Base-by-base conservation (phyloP, 2,888 invertebrate genomes). In the Sphaerophoria rueppellii region DNA sequence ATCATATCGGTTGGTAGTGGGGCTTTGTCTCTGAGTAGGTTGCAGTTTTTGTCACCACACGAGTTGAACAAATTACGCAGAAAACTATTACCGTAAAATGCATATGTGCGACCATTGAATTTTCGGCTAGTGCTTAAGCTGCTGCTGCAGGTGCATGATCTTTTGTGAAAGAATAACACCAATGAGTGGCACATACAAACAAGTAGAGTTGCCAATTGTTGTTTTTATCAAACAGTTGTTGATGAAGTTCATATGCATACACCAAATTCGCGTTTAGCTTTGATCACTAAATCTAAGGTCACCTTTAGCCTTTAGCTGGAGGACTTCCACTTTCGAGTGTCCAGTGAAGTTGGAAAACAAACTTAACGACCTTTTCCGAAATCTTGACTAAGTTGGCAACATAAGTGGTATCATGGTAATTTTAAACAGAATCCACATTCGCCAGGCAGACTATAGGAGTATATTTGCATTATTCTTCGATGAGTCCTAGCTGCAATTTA, bases 31-130 rank as follows among this genome's bases (percentile, higher is more conserved):
- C 1, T 4, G 48, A 24, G 67, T 48, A 16, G 32, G 60, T 54
- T 6, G 52, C 54, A 57, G 63, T 78, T 73, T 70, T 77, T 69
- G 58, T 69, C 61, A 57, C 63, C 52, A 67, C 46, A 60, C 60
- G 67, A 67, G 67, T 87, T 88, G 88, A 90, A 89, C 90, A 91
- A 90, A 91, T 91, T 91, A 90, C 89, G 90, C 90, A 89, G 90
- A 90, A 90, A 91, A 91, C 90, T 91, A 91, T 91, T 91, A 90
- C 90, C 90, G 89, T 91, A 90, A 90, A 90, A 86, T 90, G 89
- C 91, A 91, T 91, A 90, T 91, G 91, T 87, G 89, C 24, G 24
- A 89, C 87, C 88, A 74, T 86, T 88, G 88, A 72, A 75, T 83
- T 83, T 79, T 67, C 24, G 72, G 71, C 55, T 48, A 54, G 67